phyloP scores from a whole-genome alignment of 64 coral and sea anemone genomes.

The Orbicella faveolata region DNA sequence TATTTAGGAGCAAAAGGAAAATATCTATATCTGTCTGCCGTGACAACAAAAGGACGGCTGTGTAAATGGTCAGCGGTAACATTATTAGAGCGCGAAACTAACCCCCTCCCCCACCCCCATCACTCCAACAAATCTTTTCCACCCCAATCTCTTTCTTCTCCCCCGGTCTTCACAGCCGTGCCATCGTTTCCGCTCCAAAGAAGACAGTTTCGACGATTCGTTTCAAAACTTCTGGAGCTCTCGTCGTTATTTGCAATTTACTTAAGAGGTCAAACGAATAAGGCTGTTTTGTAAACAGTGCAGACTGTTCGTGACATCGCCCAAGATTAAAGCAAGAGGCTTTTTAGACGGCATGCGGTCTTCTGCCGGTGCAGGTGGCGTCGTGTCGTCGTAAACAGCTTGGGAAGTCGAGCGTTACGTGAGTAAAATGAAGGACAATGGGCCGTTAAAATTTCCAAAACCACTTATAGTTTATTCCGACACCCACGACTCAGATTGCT shows the following conservation, averaged over 20 bases:
- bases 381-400: conserved; percentile 1
- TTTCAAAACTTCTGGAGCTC: neutral
- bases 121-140: neutral
- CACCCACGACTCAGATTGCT: neutral
- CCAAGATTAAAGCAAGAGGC: neutral
- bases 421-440: conserved; percentile 2
- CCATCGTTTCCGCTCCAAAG: neutral
- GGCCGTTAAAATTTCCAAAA: conserved; percentile 5
- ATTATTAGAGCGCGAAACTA: neutral
- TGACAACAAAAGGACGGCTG: neutral
- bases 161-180: neutral
- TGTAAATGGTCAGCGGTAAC: neutral
- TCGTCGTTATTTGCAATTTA: conserved; percentile 4
- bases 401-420: conserved; percentile 32
- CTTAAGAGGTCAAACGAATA: conserved; percentile 12
- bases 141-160: neutral
- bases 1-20: neutral
- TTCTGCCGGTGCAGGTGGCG: conserved; percentile 17
- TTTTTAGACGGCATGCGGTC: conserved; percentile 17
- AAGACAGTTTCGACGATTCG: neutral
- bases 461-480: neutral
- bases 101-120: neutral
- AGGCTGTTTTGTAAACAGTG: neutral
- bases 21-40: neutral
- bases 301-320: neutral